Conservation (phyloP, 1,140 invertebrate genomes). For the Pseudomyrmex gracilis region DNA sequence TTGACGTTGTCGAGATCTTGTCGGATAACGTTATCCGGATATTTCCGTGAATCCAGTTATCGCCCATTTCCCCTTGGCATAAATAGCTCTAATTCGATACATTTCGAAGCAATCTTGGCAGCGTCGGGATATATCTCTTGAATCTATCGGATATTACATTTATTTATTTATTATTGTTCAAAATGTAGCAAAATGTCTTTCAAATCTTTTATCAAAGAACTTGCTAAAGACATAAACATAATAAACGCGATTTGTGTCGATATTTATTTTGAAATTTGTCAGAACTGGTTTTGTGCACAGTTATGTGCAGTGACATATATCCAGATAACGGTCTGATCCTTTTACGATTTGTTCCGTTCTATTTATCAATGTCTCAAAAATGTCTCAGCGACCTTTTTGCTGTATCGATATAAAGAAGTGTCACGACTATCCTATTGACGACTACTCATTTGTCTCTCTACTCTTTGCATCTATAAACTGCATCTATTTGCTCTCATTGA, state of each 20-base stretch:
- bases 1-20: conserved; percentile 30
- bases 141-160: conserved; percentile 3
- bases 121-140: conserved; percentile 15
- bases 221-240: neutral
- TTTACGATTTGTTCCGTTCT: no score
- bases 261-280: conserved; percentile 12
- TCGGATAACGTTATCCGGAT: conserved; percentile 42
- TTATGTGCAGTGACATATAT: neutral
- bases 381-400: neutral
- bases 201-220: neutral
- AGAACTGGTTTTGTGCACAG: neutral
- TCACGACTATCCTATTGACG: neutral
- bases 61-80: conserved; percentile 39
- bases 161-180: neutral
- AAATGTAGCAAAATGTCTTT: neutral
- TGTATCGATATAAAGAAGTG: neutral
- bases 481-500: neutral
- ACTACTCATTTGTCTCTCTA: neutral
- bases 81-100: conserved; percentile 50
- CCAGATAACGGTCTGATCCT: neutral
- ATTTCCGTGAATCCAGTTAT: conserved; percentile 50
- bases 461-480: no score
- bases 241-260: neutral
- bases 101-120: conserved; percentile 17
- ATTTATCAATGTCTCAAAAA: neutral